Conservation (phyloP, 1,140 invertebrate genomes). For the Drosophila oshimai region DNA sequence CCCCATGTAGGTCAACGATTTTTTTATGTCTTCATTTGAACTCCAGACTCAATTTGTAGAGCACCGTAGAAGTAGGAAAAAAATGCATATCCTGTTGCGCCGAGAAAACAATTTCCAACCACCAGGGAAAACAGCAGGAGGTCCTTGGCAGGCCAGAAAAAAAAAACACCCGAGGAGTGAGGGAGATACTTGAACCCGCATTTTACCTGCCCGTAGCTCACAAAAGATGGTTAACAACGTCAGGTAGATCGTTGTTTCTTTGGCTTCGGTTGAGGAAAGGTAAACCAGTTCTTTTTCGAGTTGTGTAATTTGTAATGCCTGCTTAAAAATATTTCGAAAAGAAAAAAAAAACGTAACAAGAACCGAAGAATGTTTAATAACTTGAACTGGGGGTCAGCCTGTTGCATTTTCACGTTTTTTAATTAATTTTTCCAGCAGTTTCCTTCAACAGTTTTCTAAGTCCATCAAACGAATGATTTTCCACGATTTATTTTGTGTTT, state of each 20-base stretch:
- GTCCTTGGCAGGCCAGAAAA: conserved; percentile 23
- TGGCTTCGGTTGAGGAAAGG: conserved; percentile 30
- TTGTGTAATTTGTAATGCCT: conserved; percentile 73
- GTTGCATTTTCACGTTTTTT: conserved; percentile 71
- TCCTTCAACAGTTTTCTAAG: conserved; percentile 10
- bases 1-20: conserved; percentile 49
- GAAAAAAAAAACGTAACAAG: conserved; percentile 25
- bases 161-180: background rate
- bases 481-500: conserved; percentile 44
- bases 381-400: conserved; percentile 42
- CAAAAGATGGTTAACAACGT: conserved; percentile 39
- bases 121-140: conserved; percentile 52
- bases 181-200: conserved; percentile 11
- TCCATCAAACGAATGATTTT: conserved; percentile 40
- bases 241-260: conserved; percentile 49
- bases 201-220: conserved; percentile 35
- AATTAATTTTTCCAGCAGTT: conserved; percentile 63
- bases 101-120: conserved; percentile 70
- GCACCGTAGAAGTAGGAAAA: conserved; percentile 4
- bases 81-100: conserved; percentile 74
- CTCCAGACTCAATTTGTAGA: conserved; percentile 35
- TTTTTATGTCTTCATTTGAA: conserved; percentile 72
- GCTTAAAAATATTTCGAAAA: conserved; percentile 34
- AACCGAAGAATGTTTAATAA: conserved; percentile 55
- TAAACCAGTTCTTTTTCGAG: conserved; percentile 59